These are phyloP conservation scores for Arremon aurantiirostris DNA, from an alignment of 2,797 vertebrate genomes.

Conservation along the genomic window DNA sequence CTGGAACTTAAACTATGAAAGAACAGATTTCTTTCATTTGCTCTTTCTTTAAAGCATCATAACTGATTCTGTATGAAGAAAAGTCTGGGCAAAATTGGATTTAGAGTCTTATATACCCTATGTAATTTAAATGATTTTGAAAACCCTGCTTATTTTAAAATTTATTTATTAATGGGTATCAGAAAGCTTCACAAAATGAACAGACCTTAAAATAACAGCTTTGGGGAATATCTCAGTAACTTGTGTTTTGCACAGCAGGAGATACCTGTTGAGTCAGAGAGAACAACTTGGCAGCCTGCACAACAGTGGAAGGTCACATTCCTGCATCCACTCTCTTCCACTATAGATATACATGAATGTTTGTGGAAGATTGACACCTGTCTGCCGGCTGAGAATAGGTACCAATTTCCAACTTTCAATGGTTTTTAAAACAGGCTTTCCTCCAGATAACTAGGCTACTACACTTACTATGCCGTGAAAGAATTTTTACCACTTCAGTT, in stretches of 20 bases:
- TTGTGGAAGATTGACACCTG: rapidly evolving
- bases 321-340: neutral
- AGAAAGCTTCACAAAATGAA: neutral
- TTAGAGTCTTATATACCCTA: neutral
- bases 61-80: neutral
- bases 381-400: neutral
- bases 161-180: neutral
- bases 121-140: neutral
- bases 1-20: neutral
- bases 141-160: neutral
- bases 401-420: neutral
- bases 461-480: neutral
- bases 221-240: neutral
- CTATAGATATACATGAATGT: no score
- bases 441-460: neutral
- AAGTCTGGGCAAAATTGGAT: neutral
- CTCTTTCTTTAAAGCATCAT: neutral
- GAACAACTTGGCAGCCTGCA: neutral
- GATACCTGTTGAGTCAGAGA: neutral
- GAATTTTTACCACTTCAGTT: neutral
- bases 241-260: neutral
- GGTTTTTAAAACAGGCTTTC: neutral
- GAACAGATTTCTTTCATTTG: neutral
- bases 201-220: neutral
- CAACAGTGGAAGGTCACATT: neutral